Evolutionary conservation across 2,797 vertebrate species (phyloP).

Genomic region (Tamandua tetradactyla): DNA sequence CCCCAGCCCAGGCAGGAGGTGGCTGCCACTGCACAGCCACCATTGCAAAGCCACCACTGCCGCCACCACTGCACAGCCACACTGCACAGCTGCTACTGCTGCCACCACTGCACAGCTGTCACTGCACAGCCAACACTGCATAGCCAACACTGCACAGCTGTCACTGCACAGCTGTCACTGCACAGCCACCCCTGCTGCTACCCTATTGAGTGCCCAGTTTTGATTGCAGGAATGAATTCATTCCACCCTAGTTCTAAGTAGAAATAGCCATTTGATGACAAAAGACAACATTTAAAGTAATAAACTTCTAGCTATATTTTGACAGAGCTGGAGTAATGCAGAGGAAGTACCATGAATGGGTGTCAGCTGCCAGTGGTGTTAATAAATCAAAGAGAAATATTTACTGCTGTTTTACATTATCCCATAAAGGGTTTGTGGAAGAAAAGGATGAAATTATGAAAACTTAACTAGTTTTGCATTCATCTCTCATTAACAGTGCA

Average conservation of each 20-base stretch:
- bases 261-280: rapidly evolving
- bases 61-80: too few species aligned
- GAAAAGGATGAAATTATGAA: not conserved
- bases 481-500: rapidly evolving
- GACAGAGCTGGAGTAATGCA: rapidly evolving
- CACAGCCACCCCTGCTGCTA: too few species aligned
- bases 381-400: rapidly evolving
- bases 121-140: too few species aligned
- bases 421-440: not conserved
- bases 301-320: rapidly evolving
- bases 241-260: not conserved
- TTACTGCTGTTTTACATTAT: not conserved
- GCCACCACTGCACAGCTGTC: too few species aligned
- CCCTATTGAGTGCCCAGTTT: rapidly evolving
- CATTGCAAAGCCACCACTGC: too few species aligned
- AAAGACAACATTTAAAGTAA: not conserved
- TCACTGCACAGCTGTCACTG: too few species aligned
- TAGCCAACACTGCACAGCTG: too few species aligned
- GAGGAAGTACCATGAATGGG: rapidly evolving
- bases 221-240: not conserved
- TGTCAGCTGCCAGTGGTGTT: rapidly evolving
- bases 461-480: not conserved
- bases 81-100: too few species aligned
- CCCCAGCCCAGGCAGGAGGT: too few species aligned
- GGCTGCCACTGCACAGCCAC: too few species aligned